Evolutionary conservation across 2,888 invertebrate genomes (phyloP), one percentile per base, ranked within the genome.

Genomic region (Xestia ashworthii): DNA sequence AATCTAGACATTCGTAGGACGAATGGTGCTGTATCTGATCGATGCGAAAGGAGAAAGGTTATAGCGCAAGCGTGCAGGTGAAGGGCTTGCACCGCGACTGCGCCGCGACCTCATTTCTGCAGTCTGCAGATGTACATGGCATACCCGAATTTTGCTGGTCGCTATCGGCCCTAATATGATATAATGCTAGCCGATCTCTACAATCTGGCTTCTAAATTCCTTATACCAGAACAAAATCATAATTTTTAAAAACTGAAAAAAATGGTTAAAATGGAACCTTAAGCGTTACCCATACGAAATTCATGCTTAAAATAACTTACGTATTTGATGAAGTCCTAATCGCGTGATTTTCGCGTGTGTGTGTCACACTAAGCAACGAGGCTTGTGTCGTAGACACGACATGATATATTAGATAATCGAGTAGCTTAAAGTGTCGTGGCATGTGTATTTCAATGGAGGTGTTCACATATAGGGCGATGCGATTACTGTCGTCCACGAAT

Each of bases 51-150:
- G 38, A 5, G 14, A 60, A 53, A 41, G 72, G 41, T 81, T 38
- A 4, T 55, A 38, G 50, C 73, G 73, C 83, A 82, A 32, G 69
- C 79, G 79, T 83, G 73, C 72, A 76, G 6, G 9, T 46, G 11
- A 5, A 19, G 16, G 12, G 38, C 6, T n/a, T 68, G 67, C 62
- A 69, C 2, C 22, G 69, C 71, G 78, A 9, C 65, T 72, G 71
- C 69, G 72, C 60, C 19, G 6, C 53, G 58, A 22, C 69, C 78
- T 60, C 11, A 11, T 71, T 64, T 12, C 19, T 53, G 16, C 58
- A 77, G 38, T 14, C n/a, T 32, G 12, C 25, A 60, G n/a, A 44
- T 44, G n/a, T 44, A 25, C n/a, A 16, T 14, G 19, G 14, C 9
- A 6, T 46, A 46, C 2, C 11, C n/a, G n/a, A 32, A 19, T 44